Conservation (phyloP, 2,113 vertebrate species). For the Dolichotis patagonum region DNA sequence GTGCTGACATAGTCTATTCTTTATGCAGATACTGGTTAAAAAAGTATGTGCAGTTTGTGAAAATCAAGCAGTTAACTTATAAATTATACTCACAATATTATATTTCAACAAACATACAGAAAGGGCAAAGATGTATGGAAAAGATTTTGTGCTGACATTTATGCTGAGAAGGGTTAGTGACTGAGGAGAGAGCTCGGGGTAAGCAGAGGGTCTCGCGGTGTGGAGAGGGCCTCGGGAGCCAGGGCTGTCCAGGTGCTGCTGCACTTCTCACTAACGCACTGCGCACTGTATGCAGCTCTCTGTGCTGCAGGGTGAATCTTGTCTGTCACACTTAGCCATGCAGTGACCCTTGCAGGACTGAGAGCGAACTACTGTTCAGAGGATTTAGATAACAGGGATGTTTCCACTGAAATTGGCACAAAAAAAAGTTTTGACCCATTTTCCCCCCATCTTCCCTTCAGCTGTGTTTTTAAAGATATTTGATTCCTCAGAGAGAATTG, state of each 20-base stretch:
- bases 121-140: background rate
- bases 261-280: background rate
- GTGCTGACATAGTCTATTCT: background rate
- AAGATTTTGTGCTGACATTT: background rate
- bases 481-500: background rate
- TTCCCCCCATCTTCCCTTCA: background rate
- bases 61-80: background rate
- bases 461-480: conserved; percentile 41
- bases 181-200: background rate
- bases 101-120: background rate
- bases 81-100: background rate
- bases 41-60: background rate
- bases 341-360: conserved; percentile 6
- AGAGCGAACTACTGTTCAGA: conserved; percentile 17
- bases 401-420: conserved; percentile 61
- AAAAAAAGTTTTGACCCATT: conserved; percentile 23
- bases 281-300: background rate
- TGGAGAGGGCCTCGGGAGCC: background rate
- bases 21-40: background rate
- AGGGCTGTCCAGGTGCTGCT: background rate
- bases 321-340: background rate
- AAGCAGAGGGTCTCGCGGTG: background rate
- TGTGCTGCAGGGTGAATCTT: background rate
- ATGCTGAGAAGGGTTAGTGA: background rate
- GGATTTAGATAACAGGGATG: background rate